Percentiles rank a stretch among this genome's conserved stretches.
phyloP scores from a whole-genome alignment of 2,113 vertebrate species.

The Apeltes quadracus region DNA sequence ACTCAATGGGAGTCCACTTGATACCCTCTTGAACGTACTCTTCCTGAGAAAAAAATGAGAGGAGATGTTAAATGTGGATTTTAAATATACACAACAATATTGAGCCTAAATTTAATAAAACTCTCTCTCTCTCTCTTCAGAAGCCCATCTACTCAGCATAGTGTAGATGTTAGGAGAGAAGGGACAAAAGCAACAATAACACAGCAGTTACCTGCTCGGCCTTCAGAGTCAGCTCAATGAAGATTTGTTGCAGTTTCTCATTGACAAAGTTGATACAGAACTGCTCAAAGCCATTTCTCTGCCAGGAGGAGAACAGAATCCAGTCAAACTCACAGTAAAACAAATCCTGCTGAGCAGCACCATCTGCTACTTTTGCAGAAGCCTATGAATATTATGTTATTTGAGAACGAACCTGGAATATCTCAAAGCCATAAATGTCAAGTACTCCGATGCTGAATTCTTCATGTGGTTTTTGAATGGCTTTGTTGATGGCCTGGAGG shows the following conservation, averaged over 20 bases:
- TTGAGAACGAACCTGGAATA: constrained; percentile 88
- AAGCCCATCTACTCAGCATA: not conserved
- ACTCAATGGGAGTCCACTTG: constrained; percentile 95
- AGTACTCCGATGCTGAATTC: constrained; percentile 94
- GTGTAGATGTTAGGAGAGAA: not conserved
- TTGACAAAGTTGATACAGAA: constrained; percentile 99
- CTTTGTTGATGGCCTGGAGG: constrained; percentile 89
- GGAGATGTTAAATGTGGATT: not conserved
- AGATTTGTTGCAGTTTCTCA: constrained; percentile 98
- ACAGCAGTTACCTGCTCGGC: constrained; percentile 90
- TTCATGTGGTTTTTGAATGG: constrained; percentile 91
- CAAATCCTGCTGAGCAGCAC: not conserved
- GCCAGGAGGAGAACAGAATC: constrained; percentile 20
- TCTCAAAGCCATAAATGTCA: constrained; percentile 98
- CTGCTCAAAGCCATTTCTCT: constrained; percentile 98
- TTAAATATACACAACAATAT: not conserved
- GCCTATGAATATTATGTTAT: constrained; percentile 10
- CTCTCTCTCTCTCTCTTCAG: not conserved
- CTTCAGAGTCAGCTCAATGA: constrained; percentile 97
- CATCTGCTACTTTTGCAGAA: constrained; percentile 4
- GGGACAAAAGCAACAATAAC: not conserved
- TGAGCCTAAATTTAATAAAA: not conserved
- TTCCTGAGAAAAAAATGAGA: constrained; percentile 82
- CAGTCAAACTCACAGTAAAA: constrained; percentile 8
- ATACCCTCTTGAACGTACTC: constrained; percentile 98